phyloP scores from a whole-genome alignment of 2,888 invertebrate species.

The Eupithecia insigniata region DNA sequence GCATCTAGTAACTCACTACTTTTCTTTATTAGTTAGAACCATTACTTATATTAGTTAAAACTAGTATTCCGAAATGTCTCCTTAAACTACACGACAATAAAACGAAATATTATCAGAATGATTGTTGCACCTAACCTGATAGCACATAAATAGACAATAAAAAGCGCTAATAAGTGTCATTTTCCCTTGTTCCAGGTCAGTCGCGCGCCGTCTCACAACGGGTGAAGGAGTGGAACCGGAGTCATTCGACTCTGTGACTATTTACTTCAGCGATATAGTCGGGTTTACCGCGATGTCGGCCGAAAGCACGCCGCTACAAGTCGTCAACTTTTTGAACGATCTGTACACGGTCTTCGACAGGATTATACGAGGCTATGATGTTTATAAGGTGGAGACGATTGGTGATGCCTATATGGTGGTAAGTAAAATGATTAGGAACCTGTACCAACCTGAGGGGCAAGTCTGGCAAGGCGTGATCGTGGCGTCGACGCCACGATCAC shows the following conservation, averaged over 20 bases:
- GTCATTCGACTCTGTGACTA: constrained; percentile 96
- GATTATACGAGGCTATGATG: constrained; percentile 98
- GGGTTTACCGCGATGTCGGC: constrained; percentile 98
- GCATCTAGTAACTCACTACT: background rate
- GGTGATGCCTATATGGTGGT: constrained; percentile 91
- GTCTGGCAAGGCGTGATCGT: too few relatives aligned
- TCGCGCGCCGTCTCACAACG: constrained; percentile 93
- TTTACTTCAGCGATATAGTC: constrained; percentile 98
- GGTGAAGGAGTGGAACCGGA: constrained; percentile 97
- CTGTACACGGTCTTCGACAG: constrained; percentile 98
- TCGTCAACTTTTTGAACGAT: constrained; percentile 98
- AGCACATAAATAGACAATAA: background rate
- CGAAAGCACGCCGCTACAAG: constrained; percentile 95
- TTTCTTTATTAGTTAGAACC: background rate
- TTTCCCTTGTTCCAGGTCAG: constrained; percentile 78
- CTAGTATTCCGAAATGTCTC: background rate
- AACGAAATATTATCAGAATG: background rate
- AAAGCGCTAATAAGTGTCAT: background rate
- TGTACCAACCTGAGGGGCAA: too few relatives aligned
- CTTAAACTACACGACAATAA: background rate
- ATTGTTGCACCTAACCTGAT: background rate
- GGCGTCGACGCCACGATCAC: too few relatives aligned
- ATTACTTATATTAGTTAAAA: background rate
- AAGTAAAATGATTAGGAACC: constrained; percentile 56
- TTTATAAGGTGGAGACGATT: constrained; percentile 98